Evolutionary conservation across 2,113 vertebrate genomes (phyloP).

Genomic region (Coracopsis vasa): DNA sequence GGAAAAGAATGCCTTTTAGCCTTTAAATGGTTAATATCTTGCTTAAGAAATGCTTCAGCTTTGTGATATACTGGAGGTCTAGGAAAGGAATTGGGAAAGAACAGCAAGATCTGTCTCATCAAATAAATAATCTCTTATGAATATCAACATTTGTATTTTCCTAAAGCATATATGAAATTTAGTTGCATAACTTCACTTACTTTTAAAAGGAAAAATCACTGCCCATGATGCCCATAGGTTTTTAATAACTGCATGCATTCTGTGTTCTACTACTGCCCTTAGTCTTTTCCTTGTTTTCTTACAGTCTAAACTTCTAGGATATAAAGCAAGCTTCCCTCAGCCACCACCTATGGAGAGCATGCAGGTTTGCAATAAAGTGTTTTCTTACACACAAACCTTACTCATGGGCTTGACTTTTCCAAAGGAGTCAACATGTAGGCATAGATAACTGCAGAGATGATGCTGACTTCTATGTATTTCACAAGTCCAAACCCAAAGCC

Average conservation of each 20-base stretch:
- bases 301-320: not conserved
- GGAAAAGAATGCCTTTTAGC: not conserved
- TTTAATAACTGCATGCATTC: not conserved
- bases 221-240: not conserved
- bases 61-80: not conserved
- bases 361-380: not conserved
- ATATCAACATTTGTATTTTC: not conserved
- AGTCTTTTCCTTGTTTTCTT: not conserved
- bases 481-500: not conserved
- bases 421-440: rapidly evolving
- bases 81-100: not conserved
- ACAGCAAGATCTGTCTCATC: not conserved
- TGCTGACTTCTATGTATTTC: rapidly evolving
- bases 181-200: not conserved
- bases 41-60: not conserved
- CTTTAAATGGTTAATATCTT: not conserved
- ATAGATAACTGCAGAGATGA: not conserved
- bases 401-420: not conserved
- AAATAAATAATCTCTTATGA: not conserved
- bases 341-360: rapidly evolving
- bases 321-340: not conserved
- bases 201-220: not conserved
- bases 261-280: not conserved
- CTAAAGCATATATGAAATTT: not conserved
- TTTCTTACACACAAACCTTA: not conserved